phyloP scores from a whole-genome alignment of 2,888 invertebrate genomes.

The Agrotis clavis region DNA sequence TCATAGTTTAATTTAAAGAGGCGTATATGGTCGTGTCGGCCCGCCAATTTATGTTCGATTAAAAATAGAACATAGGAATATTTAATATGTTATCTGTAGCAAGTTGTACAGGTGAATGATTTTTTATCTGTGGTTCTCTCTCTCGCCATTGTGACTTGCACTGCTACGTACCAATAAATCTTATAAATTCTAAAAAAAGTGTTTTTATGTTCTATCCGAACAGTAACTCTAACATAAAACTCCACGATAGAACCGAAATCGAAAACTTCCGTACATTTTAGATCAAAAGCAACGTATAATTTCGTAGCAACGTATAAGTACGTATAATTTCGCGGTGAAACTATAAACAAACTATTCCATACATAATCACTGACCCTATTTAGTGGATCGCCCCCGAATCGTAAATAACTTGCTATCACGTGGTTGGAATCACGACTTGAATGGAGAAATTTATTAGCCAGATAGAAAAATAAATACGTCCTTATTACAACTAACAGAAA shows the following conservation, averaged over 20 bases:
- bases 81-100: no score
- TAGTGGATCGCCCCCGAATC: slow-evolving; percentile 65
- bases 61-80: no score
- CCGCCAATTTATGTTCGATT: no score
- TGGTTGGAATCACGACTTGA: slow-evolving; percentile 70
- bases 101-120: no score
- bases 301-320: slow-evolving; percentile 52
- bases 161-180: no score
- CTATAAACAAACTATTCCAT: slow-evolving; percentile 66
- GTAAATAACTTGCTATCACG: slow-evolving; percentile 74
- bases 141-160: no score
- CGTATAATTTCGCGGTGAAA: slow-evolving; percentile 63
- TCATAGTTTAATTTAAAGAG: no score
- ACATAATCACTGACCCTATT: slow-evolving; percentile 74
- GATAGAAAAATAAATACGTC: slow-evolving; percentile 69
- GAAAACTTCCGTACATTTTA: slow-evolving; percentile 21
- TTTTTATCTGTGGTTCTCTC: no score
- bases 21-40: no score
- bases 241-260: slow-evolving; percentile 7
- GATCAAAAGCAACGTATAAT: slow-evolving; percentile 52
- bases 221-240: not conserved
- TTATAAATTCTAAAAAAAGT: no score
- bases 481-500: slow-evolving; percentile 54
- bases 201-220: no score
- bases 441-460: slow-evolving; percentile 73